These are phyloP conservation scores for Capromys pilorides DNA, from an alignment of 2,797 vertebrate species.

Conservation along the genomic window DNA sequence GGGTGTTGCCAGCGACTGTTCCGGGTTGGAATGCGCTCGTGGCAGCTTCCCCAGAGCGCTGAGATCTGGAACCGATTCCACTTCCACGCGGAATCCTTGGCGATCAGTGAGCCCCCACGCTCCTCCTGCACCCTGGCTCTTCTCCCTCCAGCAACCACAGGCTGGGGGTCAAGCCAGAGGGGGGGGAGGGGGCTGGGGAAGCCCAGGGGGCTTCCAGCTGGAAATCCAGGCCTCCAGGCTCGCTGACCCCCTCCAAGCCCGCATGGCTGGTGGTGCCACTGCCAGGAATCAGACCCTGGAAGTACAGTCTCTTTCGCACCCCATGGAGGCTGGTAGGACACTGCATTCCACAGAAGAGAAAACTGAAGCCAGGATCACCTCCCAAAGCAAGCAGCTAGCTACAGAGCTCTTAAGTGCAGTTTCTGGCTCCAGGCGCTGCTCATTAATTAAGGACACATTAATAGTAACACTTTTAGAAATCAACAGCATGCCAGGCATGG, in stretches of 20 bases:
- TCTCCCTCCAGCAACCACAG: slow-evolving; percentile 47
- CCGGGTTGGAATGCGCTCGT: slow-evolving; percentile 46
- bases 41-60: slow-evolving; percentile 54
- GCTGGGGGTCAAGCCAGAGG: too few species aligned
- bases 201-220: neutral
- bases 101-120: slow-evolving; percentile 10
- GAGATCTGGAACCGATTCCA: slow-evolving; percentile 30
- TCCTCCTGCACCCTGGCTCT: slow-evolving; percentile 56
- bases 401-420: neutral
- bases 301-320: neutral
- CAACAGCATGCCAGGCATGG: too few species aligned
- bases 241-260: neutral
- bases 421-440: neutral
- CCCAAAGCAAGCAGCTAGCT: neutral
- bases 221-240: neutral
- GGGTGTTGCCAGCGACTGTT: slow-evolving; percentile 56
- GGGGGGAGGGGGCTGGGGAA: too few species aligned
- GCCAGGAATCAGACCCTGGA: neutral
- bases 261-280: neutral
- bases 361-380: neutral
- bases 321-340: neutral
- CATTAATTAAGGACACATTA: neutral
- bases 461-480: neutral
- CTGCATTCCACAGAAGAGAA: slow-evolving; percentile 21
- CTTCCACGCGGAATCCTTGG: neutral